Conservation (phyloP, 2,888 invertebrate genomes). For the Portevinia maculata region DNA sequence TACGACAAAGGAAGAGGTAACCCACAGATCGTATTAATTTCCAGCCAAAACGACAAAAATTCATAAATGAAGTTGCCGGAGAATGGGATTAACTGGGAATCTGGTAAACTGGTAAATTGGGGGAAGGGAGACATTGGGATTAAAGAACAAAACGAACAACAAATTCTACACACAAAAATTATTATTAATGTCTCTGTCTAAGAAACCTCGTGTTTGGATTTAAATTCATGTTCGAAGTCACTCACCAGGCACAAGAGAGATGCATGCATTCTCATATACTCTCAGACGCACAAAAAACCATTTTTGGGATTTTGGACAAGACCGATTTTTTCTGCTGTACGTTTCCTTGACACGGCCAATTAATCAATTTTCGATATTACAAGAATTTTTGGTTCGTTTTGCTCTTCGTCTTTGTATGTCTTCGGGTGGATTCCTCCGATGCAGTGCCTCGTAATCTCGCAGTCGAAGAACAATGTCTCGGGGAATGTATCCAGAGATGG, state of each 20-base stretch:
- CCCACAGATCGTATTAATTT: slow-evolving; percentile 72
- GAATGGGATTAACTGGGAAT: slow-evolving; percentile 4
- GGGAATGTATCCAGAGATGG: slow-evolving; percentile 63
- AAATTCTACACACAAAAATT: slow-evolving; percentile 75
- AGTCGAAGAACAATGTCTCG: slow-evolving; percentile 67
- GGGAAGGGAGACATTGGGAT: slow-evolving; percentile 19
- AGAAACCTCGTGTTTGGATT: slow-evolving; percentile 78
- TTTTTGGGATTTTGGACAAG: slow-evolving; percentile 75
- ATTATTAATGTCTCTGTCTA: slow-evolving; percentile 79
- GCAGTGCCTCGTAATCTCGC: slow-evolving; percentile 64
- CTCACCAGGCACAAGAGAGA: slow-evolving; percentile 75
- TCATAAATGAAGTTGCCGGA: slow-evolving; percentile 68
- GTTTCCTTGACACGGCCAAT: slow-evolving; percentile 79
- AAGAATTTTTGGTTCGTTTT: slow-evolving; percentile 70
- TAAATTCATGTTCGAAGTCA: slow-evolving; percentile 77
- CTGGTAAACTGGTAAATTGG: slow-evolving; percentile 1
- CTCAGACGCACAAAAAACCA: slow-evolving; percentile 61
- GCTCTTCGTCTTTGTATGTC: slow-evolving; percentile 18
- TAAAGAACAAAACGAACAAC: slow-evolving; percentile 74
- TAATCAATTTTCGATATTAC: slow-evolving; percentile 82
- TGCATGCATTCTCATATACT: slow-evolving; percentile 66
- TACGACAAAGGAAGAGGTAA: slow-evolving; percentile 68
- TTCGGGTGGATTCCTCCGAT: slow-evolving; percentile 12
- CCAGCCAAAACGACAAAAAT: slow-evolving; percentile 62
- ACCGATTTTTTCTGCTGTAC: slow-evolving; percentile 72